Conservation (phyloP, 2,113 vertebrate genomes). For the Porphyrio hochstetteri region DNA sequence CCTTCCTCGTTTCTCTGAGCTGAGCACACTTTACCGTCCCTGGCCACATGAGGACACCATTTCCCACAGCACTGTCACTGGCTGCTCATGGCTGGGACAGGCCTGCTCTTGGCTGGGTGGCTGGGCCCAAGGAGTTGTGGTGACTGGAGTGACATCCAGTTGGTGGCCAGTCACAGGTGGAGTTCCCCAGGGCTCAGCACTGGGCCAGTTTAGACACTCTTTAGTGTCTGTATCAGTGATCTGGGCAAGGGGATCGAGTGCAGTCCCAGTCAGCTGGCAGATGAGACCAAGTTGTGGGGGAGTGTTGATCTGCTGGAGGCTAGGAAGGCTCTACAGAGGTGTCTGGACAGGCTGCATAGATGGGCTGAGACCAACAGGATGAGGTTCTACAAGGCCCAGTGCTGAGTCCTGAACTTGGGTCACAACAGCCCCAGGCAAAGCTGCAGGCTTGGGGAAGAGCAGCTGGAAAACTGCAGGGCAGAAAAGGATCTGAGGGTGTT, state of each 20-base stretch:
- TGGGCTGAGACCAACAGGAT: accelerated
- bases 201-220: not conserved
- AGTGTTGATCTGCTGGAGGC: not conserved
- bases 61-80: not conserved
- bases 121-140: not conserved
- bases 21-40: not conserved
- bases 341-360: not conserved
- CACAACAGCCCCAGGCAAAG: accelerated
- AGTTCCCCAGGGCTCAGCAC: accelerated
- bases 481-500: not conserved
- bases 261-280: accelerated
- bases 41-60: accelerated
- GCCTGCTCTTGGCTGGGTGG: accelerated
- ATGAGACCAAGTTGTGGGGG: accelerated
- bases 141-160: not conserved
- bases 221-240: not conserved
- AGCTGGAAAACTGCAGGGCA: not conserved
- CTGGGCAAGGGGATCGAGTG: accelerated
- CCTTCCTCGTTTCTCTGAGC: not conserved
- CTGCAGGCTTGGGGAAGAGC: not conserved
- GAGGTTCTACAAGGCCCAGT: not conserved
- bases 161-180: accelerated
- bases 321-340: not conserved
- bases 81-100: not conserved
- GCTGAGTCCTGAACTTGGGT: not conserved